These are phyloP conservation scores for Haplotaxodon microlepis DNA, from an alignment of 2,113 vertebrate genomes.

Conservation along the genomic window DNA sequence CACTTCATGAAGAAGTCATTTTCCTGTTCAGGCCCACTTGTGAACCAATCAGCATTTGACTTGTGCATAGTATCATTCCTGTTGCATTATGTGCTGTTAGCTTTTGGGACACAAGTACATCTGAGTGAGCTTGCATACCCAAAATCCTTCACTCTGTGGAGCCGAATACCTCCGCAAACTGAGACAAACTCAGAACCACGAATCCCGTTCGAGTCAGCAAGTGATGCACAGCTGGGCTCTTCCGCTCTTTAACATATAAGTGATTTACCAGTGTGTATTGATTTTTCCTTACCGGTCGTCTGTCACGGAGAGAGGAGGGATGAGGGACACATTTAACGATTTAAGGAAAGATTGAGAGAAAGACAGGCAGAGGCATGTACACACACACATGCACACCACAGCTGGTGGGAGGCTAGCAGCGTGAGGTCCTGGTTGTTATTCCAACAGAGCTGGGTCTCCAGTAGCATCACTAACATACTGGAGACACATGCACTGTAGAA, in stretches of 20 bases:
- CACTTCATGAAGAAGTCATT: not conserved
- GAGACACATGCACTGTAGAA: constrained; percentile 99
- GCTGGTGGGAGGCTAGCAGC: not conserved
- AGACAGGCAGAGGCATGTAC: not conserved
- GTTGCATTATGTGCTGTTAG: not conserved
- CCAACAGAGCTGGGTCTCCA: constrained; percentile 97
- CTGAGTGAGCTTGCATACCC: not conserved
- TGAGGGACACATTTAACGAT: not conserved
- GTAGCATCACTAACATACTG: constrained; percentile 87
- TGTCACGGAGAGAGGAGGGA: not conserved
- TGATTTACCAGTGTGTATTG: not conserved
- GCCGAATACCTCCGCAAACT: not conserved
- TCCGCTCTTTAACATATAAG: not conserved
- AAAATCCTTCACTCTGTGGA: not conserved
- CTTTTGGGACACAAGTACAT: not conserved
- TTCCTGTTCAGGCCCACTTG: not conserved
- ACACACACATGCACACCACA: not conserved
- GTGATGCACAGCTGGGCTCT: not conserved
- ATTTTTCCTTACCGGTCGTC: not conserved
- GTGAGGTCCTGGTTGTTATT: constrained; percentile 88
- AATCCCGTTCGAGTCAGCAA: not conserved
- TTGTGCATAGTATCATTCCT: not conserved
- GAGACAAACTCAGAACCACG: not conserved
- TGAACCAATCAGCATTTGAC: not conserved
- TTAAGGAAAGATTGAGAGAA: not conserved